phyloP scores from a whole-genome alignment of 2,888 invertebrate genomes.

The Lepetodrilus schrolli region DNA sequence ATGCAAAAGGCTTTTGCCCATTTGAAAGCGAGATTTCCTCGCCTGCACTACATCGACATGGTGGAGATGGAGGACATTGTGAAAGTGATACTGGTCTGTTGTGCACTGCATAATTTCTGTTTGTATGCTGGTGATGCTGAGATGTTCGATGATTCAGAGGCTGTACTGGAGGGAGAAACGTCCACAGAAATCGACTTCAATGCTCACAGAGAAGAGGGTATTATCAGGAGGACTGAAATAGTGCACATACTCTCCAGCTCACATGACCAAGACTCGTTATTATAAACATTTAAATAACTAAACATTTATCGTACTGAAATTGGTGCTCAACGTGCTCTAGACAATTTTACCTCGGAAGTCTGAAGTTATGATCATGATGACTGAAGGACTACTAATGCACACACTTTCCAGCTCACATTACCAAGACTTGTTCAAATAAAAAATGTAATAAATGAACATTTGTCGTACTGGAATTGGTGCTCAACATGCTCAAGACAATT shows the following conservation, averaged over 20 bases:
- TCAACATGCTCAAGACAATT: too few relatives aligned
- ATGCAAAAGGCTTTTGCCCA: background rate
- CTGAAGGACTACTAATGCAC: too few relatives aligned
- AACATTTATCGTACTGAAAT: too few relatives aligned
- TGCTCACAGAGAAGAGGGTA: conserved; percentile 1
- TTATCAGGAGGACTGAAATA: conserved; percentile 3
- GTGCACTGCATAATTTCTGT: conserved; percentile 40
- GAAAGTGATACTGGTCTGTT: conserved; percentile 36
- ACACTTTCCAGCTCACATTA: too few relatives aligned
- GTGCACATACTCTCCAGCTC: background rate
- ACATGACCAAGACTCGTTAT: too few relatives aligned
- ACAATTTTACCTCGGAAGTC: too few relatives aligned
- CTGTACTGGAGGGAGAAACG: background rate
- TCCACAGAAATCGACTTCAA: background rate
- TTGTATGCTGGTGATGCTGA: conserved; percentile 30
- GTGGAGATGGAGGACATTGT: conserved; percentile 37
- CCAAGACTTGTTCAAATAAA: too few relatives aligned
- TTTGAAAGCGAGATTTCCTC: conserved; percentile 35
- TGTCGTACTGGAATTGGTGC: too few relatives aligned
- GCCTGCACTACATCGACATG: conserved; percentile 34
- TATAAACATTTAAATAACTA: too few relatives aligned
- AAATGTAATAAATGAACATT: too few relatives aligned
- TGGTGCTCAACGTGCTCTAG: too few relatives aligned
- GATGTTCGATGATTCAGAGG: conserved; percentile 2
- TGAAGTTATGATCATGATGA: too few relatives aligned